phyloP scores from a whole-genome alignment of 2,888 invertebrate species.

The Ophion slaviceki region DNA sequence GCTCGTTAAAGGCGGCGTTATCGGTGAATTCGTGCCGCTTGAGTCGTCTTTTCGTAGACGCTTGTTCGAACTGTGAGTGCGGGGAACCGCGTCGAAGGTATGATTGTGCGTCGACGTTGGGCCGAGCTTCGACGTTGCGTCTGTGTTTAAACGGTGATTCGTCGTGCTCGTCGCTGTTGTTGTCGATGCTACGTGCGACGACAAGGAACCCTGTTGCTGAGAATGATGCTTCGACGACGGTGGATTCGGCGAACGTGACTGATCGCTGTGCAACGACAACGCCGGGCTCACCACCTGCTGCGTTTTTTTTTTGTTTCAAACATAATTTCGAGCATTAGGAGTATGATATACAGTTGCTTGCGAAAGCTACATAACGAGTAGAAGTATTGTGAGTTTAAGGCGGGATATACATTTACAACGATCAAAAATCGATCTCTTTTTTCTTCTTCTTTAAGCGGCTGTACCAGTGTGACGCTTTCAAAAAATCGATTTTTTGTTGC shows the following conservation, averaged over 20 bases:
- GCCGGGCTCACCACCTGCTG: conserved; percentile 81
- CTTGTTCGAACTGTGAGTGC: conserved; percentile 85
- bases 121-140: conserved; percentile 74
- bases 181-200: conserved; percentile 61
- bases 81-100: conserved; percentile 83
- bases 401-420: too few species aligned
- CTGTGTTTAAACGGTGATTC: conserved; percentile 75
- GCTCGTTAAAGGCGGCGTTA: conserved; percentile 66
- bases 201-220: conserved; percentile 59
- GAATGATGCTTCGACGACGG: conserved; percentile 76
- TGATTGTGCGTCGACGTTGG: conserved; percentile 79
- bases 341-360: not conserved
- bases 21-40: conserved; percentile 67
- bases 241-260: conserved; percentile 80
- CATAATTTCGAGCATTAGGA: conserved; percentile 10
- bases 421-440: too few species aligned
- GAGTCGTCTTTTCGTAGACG: conserved; percentile 84
- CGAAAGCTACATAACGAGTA: too few species aligned
- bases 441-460: too few species aligned
- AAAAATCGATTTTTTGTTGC: too few species aligned
- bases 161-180: conserved; percentile 72
- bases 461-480: too few species aligned
- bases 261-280: conserved; percentile 82
- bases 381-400: too few species aligned
- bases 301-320: conserved; percentile 30